Percentiles rank a stretch among this genome's conserved stretches.
phyloP scores from a whole-genome alignment of 2,797 vertebrate species.

The Sebastes aleutianus region DNA sequence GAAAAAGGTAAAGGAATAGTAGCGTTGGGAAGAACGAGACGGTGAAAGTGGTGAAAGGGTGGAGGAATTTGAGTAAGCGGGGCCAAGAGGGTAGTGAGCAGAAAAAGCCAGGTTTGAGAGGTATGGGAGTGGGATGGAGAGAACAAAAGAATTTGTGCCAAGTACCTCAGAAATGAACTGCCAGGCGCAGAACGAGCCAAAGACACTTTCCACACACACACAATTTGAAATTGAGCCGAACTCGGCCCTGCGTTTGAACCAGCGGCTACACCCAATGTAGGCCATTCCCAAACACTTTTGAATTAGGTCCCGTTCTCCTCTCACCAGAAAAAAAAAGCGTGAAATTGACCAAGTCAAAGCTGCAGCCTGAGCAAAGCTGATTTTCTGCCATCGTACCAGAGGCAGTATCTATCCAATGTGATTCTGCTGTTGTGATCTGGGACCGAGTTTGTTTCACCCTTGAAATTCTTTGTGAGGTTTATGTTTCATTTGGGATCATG shows the following conservation, averaged over 20 bases:
- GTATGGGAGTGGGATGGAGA: slow-evolving; percentile 2
- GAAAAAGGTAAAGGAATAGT: neutral
- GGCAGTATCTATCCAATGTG: slow-evolving; percentile 19
- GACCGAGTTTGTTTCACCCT: slow-evolving; percentile 29
- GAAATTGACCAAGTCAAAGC: slow-evolving; percentile 65
- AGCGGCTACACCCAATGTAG: slow-evolving; percentile 36
- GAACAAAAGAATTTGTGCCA: slow-evolving; percentile 19
- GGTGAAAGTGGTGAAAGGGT: slow-evolving; percentile 26
- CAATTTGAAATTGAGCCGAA: slow-evolving; percentile 42
- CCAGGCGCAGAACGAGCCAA: slow-evolving; percentile 17
- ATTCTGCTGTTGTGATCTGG: slow-evolving; percentile 25
- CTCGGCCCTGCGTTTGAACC: slow-evolving; percentile 41
- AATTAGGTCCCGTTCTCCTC: slow-evolving; percentile 41
- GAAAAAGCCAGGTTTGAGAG: slow-evolving; percentile 13
- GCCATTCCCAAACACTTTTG: slow-evolving; percentile 41
- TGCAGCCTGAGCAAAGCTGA: slow-evolving; percentile 44
- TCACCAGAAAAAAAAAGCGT: slow-evolving; percentile 49
- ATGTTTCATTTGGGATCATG: slow-evolving; percentile 3
- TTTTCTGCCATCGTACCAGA: slow-evolving; percentile 40
- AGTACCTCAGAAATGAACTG: slow-evolving; percentile 35
- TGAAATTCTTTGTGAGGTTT: slow-evolving; percentile 9
- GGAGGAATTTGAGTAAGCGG: slow-evolving; percentile 35
- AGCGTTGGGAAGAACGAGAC: slow-evolving; percentile 1
- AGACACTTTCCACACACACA: neutral
- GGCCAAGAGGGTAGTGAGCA: slow-evolving; percentile 3